Evolutionary conservation across 2,888 invertebrate genomes (phyloP).

Genomic region (Myopa testacea): DNA sequence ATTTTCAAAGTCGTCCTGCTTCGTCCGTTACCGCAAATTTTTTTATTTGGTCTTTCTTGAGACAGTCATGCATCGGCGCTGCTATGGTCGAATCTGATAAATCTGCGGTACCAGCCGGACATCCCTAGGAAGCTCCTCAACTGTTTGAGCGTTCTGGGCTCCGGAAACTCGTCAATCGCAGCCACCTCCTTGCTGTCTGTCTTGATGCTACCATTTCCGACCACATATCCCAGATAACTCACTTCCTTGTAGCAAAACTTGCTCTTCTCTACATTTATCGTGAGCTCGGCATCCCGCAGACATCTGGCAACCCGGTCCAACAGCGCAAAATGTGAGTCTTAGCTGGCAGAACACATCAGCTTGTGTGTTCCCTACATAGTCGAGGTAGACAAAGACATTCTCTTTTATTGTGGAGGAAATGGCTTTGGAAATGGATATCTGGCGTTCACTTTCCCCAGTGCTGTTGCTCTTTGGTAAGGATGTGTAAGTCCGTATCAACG

Average conservation of each 20-base stretch:
- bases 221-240: neutral
- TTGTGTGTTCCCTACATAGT: no score
- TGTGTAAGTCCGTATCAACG: no score
- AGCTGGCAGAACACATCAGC: constrained; percentile 25
- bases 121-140: constrained; percentile 30
- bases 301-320: constrained; percentile 15
- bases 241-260: constrained; percentile 4
- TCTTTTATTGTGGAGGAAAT: constrained; percentile 5
- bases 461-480: no score
- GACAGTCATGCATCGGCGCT: constrained; percentile 10
- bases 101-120: constrained; percentile 28
- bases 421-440: neutral
- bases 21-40: constrained; percentile 7
- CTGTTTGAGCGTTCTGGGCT: constrained; percentile 22
- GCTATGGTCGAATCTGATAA: constrained; percentile 20
- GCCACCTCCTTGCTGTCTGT: constrained; percentile 14
- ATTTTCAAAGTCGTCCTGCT: constrained; percentile 22
- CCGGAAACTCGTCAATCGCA: constrained; percentile 27
- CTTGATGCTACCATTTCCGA: constrained; percentile 12
- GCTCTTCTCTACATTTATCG: neutral
- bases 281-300: neutral
- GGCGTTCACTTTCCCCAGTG: no score
- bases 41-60: constrained; percentile 4
- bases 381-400: constrained; percentile 27
- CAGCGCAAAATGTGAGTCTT: constrained; percentile 32